Evolutionary conservation across 1,140 invertebrate genomes (phyloP).

Genomic region (Orchestia grillus): DNA sequence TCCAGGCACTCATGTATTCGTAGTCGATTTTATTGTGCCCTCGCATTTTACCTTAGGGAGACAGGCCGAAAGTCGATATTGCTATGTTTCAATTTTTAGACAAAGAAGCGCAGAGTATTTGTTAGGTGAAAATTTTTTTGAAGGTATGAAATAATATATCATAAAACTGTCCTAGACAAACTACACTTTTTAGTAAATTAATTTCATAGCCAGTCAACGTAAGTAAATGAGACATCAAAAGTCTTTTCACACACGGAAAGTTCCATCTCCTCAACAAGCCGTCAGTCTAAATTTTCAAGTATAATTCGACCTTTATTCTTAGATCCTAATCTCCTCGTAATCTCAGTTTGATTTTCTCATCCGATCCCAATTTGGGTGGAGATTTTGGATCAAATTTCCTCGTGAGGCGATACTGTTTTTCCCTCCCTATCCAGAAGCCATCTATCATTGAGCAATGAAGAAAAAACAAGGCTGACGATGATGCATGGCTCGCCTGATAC

Average conservation of each 20-base stretch:
- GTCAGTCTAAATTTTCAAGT: background rate
- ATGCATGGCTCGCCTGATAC: background rate
- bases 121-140: no score
- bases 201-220: background rate
- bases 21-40: no score
- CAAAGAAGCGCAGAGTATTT: no score
- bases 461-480: background rate
- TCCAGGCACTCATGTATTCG: no score
- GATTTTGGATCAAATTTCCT: background rate
- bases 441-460: background rate
- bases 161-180: no score
- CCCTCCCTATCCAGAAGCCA: background rate
- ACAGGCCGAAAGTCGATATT: no score
- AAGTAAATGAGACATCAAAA: background rate
- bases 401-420: background rate
- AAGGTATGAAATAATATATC: no score
- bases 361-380: background rate
- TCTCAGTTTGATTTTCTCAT: background rate
- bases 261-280: background rate
- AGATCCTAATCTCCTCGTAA: background rate
- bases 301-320: background rate
- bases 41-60: no score
- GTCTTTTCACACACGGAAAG: background rate
- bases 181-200: background rate
- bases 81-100: no score